Percentiles rank a stretch among this genome's conserved stretches.
Evolutionary conservation across 2,888 invertebrate genomes (phyloP).

Genomic region (Pachymerium ferrugineum): DNA sequence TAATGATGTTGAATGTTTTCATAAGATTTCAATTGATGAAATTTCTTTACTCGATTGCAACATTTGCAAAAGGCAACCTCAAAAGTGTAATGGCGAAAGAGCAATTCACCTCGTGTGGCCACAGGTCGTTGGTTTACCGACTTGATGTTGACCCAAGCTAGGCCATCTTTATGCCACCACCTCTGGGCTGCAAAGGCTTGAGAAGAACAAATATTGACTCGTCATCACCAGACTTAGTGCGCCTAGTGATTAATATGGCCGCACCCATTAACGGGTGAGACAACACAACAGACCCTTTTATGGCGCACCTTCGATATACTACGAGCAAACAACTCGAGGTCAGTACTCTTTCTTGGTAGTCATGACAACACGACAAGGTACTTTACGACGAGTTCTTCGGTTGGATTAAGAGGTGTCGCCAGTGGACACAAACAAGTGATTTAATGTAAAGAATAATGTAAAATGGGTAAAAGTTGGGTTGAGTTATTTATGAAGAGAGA

Average conservation of each 20-base stretch:
- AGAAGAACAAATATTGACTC: constrained; percentile 5
- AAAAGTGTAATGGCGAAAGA: neutral
- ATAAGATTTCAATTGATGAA: no score
- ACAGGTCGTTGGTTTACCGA: constrained; percentile 13
- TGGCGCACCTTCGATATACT: neutral
- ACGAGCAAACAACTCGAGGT: constrained; percentile 4
- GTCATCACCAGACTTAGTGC: neutral
- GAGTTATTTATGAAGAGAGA: neutral
- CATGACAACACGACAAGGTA: neutral
- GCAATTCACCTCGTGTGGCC: constrained; percentile 7
- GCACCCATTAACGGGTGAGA: constrained; percentile 3
- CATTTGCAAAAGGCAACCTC: neutral
- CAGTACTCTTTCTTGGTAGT: neutral
- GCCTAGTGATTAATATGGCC: constrained; percentile 1
- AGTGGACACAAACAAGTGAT: neutral
- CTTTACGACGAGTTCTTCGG: neutral
- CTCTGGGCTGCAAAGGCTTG: neutral
- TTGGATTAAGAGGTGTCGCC: neutral
- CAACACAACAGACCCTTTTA: constrained; percentile 2
- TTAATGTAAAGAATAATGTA: neutral
- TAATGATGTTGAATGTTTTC: no score
- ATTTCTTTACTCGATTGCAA: no score
- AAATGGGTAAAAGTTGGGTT: neutral
- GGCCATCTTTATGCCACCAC: neutral
- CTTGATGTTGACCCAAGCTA: neutral